phyloP scores from a whole-genome alignment of 2,797 vertebrate genomes.

The Paramormyrops hopkinsi region DNA sequence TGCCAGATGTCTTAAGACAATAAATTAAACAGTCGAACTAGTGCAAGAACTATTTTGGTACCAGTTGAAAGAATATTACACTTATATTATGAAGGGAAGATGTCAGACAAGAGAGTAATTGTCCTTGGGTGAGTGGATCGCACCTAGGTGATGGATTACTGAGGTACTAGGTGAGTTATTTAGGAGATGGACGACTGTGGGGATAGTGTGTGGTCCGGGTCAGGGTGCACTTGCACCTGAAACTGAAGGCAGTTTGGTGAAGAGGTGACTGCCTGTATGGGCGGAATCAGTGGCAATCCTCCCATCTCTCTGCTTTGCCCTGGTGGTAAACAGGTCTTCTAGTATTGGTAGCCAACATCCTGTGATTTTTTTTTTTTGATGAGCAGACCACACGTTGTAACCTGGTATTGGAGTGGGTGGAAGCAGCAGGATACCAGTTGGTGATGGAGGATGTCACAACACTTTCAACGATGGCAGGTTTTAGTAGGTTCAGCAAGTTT shows the following conservation, averaged over 20 bases:
- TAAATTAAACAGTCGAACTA: background rate
- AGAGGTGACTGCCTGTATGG: background rate
- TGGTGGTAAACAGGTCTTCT: background rate
- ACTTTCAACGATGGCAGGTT: background rate
- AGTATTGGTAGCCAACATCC: background rate
- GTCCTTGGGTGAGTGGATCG: background rate
- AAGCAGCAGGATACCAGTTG: background rate
- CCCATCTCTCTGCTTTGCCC: background rate
- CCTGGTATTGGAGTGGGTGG: background rate
- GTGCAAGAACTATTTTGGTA: background rate
- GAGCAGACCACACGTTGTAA: background rate
- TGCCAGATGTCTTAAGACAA: background rate
- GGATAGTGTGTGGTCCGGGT: background rate
- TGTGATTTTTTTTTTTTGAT: background rate
- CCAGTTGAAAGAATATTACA: background rate
- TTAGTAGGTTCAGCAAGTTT: too few species aligned
- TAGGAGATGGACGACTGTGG: background rate
- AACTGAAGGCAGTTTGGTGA: background rate
- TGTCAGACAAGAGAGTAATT: background rate
- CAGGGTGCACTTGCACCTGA: background rate
- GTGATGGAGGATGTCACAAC: background rate
- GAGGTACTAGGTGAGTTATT: background rate
- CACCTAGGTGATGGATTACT: background rate
- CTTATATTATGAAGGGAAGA: background rate
- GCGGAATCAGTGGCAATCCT: background rate